phyloP scores from a whole-genome alignment of 2,888 invertebrate species.

The Frankliniella fusca region DNA sequence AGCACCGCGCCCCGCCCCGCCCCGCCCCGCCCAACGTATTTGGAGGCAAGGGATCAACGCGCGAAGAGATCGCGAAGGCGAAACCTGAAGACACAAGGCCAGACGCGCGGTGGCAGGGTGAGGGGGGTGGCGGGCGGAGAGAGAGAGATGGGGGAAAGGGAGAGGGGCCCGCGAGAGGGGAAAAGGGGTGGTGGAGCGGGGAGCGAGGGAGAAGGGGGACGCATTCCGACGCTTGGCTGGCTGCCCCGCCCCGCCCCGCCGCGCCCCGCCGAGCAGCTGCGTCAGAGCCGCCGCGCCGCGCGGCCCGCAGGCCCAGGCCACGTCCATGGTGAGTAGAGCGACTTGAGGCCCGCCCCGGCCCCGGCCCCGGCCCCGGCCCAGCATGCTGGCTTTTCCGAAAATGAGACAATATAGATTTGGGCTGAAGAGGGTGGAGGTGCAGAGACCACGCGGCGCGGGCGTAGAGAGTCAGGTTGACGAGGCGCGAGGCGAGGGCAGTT shows the following conservation, averaged over 20 bases:
- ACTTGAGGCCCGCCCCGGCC: not conserved
- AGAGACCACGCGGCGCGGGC: too few relatives aligned
- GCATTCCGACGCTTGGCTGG: not conserved
- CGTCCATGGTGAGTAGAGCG: not conserved
- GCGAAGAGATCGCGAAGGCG: not conserved
- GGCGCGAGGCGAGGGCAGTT: too few relatives aligned
- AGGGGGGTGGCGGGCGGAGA: not conserved
- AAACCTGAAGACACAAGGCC: constrained; percentile 11
- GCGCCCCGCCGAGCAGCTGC: not conserved
- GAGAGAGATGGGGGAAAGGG: not conserved
- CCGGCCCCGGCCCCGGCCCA: too few relatives aligned
- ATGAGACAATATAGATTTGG: too few relatives aligned
- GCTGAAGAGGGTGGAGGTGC: too few relatives aligned
- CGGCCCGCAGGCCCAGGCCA: too few relatives aligned
- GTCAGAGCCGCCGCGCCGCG: not conserved
- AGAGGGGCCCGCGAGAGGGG: not conserved
- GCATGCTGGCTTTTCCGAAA: too few relatives aligned
- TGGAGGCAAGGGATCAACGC: not conserved
- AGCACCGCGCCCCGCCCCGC: not conserved
- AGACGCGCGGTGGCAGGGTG: not conserved
- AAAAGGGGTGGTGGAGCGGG: too few relatives aligned
- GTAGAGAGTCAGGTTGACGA: too few relatives aligned
- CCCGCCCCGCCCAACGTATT: not conserved
- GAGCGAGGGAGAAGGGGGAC: not conserved
- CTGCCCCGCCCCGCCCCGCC: not conserved